These are phyloP conservation scores for Sorex maritimensis DNA, from an alignment of 2,797 vertebrate species.

Conservation along the genomic window DNA sequence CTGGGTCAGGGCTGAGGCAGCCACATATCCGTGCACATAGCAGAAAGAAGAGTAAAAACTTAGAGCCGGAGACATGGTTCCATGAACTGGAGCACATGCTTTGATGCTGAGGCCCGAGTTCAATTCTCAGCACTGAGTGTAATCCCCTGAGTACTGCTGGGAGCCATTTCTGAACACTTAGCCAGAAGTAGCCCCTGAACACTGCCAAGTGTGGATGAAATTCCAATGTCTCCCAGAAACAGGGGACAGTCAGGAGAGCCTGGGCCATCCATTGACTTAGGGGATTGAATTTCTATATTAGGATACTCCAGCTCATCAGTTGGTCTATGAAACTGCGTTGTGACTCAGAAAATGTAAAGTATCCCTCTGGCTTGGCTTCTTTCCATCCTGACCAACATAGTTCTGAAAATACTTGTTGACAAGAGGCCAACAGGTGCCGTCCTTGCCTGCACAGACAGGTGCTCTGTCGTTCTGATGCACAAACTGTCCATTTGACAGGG, in stretches of 20 bases:
- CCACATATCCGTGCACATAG: too few relatives aligned
- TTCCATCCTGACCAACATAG: slow-evolving; percentile 37
- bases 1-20: neutral
- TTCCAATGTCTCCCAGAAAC: neutral
- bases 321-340: slow-evolving; percentile 14
- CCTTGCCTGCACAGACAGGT: neutral
- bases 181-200: too few relatives aligned
- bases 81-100: too few relatives aligned
- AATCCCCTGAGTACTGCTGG: too few relatives aligned
- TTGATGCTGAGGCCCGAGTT: too few relatives aligned
- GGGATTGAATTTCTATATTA: neutral
- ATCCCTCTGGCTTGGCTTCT: neutral
- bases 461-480: neutral
- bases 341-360: neutral
- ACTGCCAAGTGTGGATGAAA: too few relatives aligned
- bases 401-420: neutral
- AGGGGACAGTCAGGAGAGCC: rapidly evolving
- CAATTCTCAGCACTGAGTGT: too few relatives aligned
- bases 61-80: too few relatives aligned
- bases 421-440: neutral
- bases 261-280: neutral
- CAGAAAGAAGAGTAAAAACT: too few relatives aligned
- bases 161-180: too few relatives aligned
- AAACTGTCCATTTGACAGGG: neutral
- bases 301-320: neutral